These are phyloP conservation scores for Hipparchia semele DNA, from an alignment of 2,888 invertebrate genomes.

Conservation along the genomic window DNA sequence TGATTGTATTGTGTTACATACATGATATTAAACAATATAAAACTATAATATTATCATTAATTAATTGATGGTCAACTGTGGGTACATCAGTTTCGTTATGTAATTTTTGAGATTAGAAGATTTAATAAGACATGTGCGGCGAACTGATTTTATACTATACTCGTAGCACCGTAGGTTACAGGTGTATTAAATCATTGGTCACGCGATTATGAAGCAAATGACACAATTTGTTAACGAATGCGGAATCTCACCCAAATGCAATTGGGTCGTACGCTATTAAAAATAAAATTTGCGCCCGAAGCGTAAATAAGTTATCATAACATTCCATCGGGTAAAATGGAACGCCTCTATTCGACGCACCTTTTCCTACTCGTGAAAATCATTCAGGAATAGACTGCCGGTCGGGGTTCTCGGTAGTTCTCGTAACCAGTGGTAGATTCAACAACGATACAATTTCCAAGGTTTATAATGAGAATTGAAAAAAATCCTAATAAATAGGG, in stretches of 20 bases:
- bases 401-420: background rate
- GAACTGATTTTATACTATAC: too few relatives aligned
- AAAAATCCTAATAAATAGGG: too few relatives aligned
- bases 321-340: conserved; percentile 33
- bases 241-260: conserved; percentile 22
- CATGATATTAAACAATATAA: too few relatives aligned
- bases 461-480: too few relatives aligned
- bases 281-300: conserved; percentile 24
- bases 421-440: background rate
- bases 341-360: conserved; percentile 22
- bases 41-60: too few relatives aligned
- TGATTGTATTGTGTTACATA: too few relatives aligned
- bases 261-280: conserved; percentile 27
- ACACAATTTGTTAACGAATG: conserved; percentile 20
- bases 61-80: too few relatives aligned
- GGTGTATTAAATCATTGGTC: conserved; percentile 7
- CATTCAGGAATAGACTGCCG: background rate
- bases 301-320: conserved; percentile 38
- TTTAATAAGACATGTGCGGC: background rate
- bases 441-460: too few relatives aligned
- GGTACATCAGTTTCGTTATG: too few relatives aligned
- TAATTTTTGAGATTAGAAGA: background rate
- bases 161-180: background rate
- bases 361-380: background rate
- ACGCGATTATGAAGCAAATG: conserved; percentile 1